Evolutionary conservation across 2,113 vertebrate genomes (phyloP), one percentile per base, ranked within the genome.

Genomic region (Murina feae): DNA sequence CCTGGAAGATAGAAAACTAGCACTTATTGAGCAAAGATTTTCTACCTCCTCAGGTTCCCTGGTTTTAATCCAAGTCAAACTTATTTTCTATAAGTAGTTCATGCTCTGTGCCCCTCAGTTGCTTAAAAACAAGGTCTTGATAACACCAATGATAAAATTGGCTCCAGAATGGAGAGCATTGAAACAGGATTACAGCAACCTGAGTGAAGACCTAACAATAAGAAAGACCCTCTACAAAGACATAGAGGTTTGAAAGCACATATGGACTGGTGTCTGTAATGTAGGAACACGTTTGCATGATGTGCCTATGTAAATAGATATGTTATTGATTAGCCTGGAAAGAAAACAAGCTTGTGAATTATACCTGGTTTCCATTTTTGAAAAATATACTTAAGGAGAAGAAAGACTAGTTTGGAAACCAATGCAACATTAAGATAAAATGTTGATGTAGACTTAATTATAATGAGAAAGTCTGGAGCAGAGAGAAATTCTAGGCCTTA

Each of bases 401-500:
- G 28, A 89, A 28, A 89, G 35, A 81, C 28, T 53, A 37, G 32
- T 65, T 96, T 89, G 20, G 25, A 76, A 81, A 51, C 37, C 3
- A 53, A 5, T 86, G 35, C 18, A 35, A 20, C 89, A 79, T 32
- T 89, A 80, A 89, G 14, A 81, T 89, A 60, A 10, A 86, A 25
- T 32, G 32, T 37, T 81, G 20, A 81, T 18, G 51, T 39, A 32
- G 71, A 32, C n/a, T 72, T 63, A 69, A 75, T 47, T 86, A 68
- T 89, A 68, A 30, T 47, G 63, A 71, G 65, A 66, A 65, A 69
- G 79, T 71, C 28, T 51, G 14, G n/a, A 20, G 32, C 76, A 37
- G 47, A 86, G 28, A 65, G 20, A 94, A 47, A 92, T 66, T 88
- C 44, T 96, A 85, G 75, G 63, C 8, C 39, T 63, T 96, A 44